A percentile compares a stretch with the other conserved stretches of the same genome.
Evolutionary conservation across 2,113 vertebrate species (phyloP).

Genomic region (Solea senegalensis): DNA sequence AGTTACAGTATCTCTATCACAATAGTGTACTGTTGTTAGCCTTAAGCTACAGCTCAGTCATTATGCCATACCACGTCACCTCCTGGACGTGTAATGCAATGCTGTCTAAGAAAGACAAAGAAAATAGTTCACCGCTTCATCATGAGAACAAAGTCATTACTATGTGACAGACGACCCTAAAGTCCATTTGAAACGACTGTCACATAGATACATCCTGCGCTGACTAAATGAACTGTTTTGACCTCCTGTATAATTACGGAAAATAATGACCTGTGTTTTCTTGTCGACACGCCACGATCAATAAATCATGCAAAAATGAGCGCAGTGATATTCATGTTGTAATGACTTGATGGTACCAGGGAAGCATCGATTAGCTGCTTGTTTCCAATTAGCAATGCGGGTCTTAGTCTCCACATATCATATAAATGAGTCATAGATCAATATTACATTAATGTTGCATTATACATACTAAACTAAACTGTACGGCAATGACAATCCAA

Average conservation of each 20-base stretch:
- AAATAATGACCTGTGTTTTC: neutral
- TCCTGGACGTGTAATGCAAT: no score
- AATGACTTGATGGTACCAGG: constrained; percentile 27
- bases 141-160: no score
- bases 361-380: constrained; percentile 6
- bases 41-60: no score
- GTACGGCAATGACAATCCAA: no score
- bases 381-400: neutral
- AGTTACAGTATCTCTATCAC: no score
- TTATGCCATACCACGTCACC: no score
- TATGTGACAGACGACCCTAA: no score
- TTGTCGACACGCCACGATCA: neutral
- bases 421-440: neutral
- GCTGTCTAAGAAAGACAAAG: no score
- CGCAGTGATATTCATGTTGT: constrained; percentile 29
- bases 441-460: neutral
- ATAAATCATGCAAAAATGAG: constrained; percentile 13
- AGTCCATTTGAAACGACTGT: neutral
- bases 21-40: no score
- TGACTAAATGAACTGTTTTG: neutral
- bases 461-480: no score
- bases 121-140: no score
- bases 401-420: neutral
- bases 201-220: no score
- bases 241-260: neutral